Base-by-base conservation (phyloP, 1,140 invertebrate species). In the Carposina sasakii region DNA sequence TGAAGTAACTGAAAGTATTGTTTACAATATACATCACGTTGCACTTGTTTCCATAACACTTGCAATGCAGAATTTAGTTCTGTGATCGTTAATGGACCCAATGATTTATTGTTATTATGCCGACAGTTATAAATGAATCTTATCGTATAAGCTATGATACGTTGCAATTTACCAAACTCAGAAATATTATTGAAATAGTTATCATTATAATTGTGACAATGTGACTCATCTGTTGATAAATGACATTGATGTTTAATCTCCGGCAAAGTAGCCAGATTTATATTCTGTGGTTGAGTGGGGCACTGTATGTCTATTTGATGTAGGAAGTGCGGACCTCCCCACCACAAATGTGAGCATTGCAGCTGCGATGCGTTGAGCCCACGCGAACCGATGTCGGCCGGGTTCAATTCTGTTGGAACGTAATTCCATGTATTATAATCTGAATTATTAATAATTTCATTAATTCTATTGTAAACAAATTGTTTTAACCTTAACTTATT, bases 311-410 rank as follows among this genome's bases (percentile, higher is more conserved):
- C 12, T 1, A 8, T 2, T n/a, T 33, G 20, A 19, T 31, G 22
- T 19, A 53, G 17, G 19, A 43, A 53, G 6, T 37, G 2, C 22
- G 44, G 44, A 42, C 51, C 51, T 36, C 13, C 31, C 44, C 45
- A 53, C 51, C 51, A 53, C 13, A 53, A 33, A 15, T 9, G 13
- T 9, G 17, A 41, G 12, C 20, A 26, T 22, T 34, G 30, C 10
- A 47, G 12, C 13, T 42, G 39, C 6, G 1, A 12, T 5, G 17
- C 31, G 16, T 37, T 33, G 3, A 44, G 16, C 2, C 49, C 49
- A 12, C 49, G 23, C 1, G 52, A 49, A 1, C 46, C 47, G 13
- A 54, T 45, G 22, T 54, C 52, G 1, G 52, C 52, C 9, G 52
- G 52, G 17, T 54, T 54, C 2, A n/a, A 8, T 9, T 47, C 21